Evolutionary conservation across 2,797 vertebrate species (phyloP), one percentile per base, ranked within the genome.

Genomic region (Rhynchonycteris naso): DNA sequence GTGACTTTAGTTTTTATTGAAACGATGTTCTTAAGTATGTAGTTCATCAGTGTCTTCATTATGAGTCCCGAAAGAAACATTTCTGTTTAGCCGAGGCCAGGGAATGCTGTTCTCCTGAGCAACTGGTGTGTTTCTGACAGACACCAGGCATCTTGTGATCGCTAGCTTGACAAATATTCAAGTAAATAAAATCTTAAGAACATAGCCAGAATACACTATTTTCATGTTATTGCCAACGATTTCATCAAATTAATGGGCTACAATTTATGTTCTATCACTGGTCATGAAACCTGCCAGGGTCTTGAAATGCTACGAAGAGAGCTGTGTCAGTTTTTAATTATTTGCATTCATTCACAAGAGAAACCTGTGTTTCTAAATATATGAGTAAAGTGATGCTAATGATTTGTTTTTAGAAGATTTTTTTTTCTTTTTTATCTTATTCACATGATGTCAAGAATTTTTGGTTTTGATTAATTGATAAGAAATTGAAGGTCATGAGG

Each of bases 31-130:
- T 80, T 75, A 92, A 81, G 43, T 43, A 59, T 52, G 63, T 16
- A 83, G 33, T 47, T 94, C 63, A 68, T 89, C 21, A 28, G 7
- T 47, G 4, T 87, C 90, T 94, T 90, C 66, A 54, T 92, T 72
- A 85, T 88, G 93, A 92, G 52, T 92, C 84, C 86, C 61, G 1
- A 87, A 65, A 68, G 83, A 69, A 2, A 50, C 14, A 71, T 84
- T 94, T 91, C 43, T 88, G 61, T 75, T 82, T 43, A 72, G 33
- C 21, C 1, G 11, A 63, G 26, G 30, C 47, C 75, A 82, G 69
- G 54, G 71, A 82, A 93, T 68, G 3, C 52, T 68, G 43, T 76
- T 43, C 7, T 75, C 63, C 33, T 21, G 65, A 80, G 26, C 28
- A 86, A 74, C 22, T 83, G n/a, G 18, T 85, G 35, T 56, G 30